phyloP scores from a whole-genome alignment of 2,888 invertebrate species.

The Fabriciana adippe region DNA sequence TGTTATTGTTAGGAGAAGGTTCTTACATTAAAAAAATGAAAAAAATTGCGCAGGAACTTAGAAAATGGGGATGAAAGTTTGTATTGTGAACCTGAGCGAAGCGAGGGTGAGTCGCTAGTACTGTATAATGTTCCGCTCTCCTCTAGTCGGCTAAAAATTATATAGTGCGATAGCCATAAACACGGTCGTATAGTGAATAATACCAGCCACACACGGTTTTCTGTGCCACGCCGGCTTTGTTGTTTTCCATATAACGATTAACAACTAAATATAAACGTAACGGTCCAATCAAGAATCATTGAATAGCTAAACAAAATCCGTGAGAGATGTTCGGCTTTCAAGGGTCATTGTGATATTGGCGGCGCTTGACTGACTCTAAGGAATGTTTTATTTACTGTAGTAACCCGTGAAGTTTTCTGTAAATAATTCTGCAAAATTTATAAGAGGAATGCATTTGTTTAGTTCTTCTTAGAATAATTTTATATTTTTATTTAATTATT shows the following conservation, averaged over 20 bases:
- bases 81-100: too few relatives aligned
- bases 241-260: background rate
- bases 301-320: slow-evolving; percentile 3
- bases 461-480: background rate
- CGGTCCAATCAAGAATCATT: slow-evolving; percentile 9
- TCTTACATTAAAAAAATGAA: too few relatives aligned
- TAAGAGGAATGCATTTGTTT: background rate
- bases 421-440: slow-evolving; percentile 19
- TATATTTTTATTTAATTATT: background rate
- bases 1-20: too few relatives aligned
- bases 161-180: too few relatives aligned
- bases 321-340: slow-evolving; percentile 19
- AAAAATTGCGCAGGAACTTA: too few relatives aligned
- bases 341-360: slow-evolving; percentile 22
- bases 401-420: slow-evolving; percentile 23
- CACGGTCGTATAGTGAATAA: too few relatives aligned
- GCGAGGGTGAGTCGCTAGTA: too few relatives aligned
- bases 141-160: too few relatives aligned
- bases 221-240: too few relatives aligned
- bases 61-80: too few relatives aligned
- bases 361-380: slow-evolving; percentile 15
- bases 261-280: slow-evolving; percentile 4
- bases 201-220: too few relatives aligned
- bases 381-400: slow-evolving; percentile 28
- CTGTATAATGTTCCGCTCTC: too few relatives aligned